Conservation (phyloP, 2,113 vertebrate species). For the Pluvialis apricaria region DNA sequence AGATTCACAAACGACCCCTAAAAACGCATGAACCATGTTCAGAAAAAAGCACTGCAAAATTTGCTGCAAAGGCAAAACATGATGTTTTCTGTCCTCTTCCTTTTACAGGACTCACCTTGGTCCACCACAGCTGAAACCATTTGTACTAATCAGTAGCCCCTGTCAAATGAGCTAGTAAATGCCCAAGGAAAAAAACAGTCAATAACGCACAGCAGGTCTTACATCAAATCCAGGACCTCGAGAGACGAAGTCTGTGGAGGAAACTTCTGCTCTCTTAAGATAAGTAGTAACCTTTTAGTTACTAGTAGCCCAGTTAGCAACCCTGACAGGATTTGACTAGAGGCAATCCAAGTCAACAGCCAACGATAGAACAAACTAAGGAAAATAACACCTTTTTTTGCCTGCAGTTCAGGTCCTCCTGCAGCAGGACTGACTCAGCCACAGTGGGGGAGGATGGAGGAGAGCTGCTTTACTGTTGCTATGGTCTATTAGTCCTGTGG, state of each 20-base stretch:
- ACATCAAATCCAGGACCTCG: neutral
- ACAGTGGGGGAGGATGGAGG: neutral
- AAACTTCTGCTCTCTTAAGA: neutral
- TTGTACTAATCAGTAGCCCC: neutral
- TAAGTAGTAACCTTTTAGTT: neutral
- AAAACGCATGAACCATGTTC: neutral
- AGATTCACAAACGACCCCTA: neutral
- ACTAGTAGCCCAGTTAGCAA: neutral
- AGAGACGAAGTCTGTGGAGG: neutral
- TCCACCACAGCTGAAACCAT: neutral
- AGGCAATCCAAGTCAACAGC: neutral
- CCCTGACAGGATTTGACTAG: neutral
- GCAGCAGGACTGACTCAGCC: neutral
- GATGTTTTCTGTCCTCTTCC: rapidly evolving
- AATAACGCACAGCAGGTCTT: neutral
- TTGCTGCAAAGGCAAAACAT: neutral
- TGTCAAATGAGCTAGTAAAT: neutral
- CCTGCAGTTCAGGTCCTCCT: neutral
- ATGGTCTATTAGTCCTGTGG: neutral
- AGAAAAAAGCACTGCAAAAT: neutral
- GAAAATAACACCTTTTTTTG: neutral
- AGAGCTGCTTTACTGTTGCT: neutral
- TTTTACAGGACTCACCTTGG: neutral
- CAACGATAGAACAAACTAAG: neutral
- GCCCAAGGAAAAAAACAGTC: neutral